phyloP scores from a whole-genome alignment of 2,888 invertebrate genomes.

The Pharmacophagus antenor region DNA sequence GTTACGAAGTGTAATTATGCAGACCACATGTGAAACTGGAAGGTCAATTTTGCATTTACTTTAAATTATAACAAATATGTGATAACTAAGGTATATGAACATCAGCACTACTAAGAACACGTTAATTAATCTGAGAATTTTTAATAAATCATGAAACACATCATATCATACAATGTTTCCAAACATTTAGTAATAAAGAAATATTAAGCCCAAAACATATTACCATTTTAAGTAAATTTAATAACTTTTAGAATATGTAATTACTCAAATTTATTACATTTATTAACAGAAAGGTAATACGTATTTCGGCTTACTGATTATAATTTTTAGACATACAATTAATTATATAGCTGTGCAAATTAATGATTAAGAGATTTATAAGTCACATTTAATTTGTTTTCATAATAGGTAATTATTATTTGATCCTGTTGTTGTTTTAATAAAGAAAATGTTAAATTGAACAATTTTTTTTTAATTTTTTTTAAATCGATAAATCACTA shows the following conservation, averaged over 20 bases:
- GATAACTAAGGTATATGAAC: constrained; percentile 17
- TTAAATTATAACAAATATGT: constrained; percentile 33
- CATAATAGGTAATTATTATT: constrained; percentile 44
- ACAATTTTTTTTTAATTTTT: constrained; percentile 16
- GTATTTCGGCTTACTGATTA: constrained; percentile 34
- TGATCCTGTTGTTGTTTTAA: constrained; percentile 48
- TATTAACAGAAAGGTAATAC: constrained; percentile 9
- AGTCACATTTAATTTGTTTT: constrained; percentile 43
- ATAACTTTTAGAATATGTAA: constrained; percentile 9
- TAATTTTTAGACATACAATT: constrained; percentile 36
- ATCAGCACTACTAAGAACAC: constrained; percentile 24
- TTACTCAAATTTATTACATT: constrained; percentile 7
- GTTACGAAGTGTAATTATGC: constrained; percentile 6
- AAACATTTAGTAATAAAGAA: constrained; percentile 35
- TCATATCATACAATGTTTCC: constrained; percentile 43
- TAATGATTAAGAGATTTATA: constrained; percentile 44
- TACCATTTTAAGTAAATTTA: constrained; percentile 17
- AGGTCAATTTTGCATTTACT: constrained; percentile 27
- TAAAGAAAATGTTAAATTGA: constrained; percentile 41
- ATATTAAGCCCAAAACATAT: constrained; percentile 30
- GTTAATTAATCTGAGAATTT: constrained; percentile 24
- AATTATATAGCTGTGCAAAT: constrained; percentile 38
- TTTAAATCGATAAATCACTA: too few relatives aligned
- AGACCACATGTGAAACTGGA: constrained; percentile 17
- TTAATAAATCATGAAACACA: constrained; percentile 36